Evolutionary conservation across 2,888 invertebrate genomes (phyloP), one percentile per base, ranked within the genome.

Genomic region (Lasioglossum pauxillum): DNA sequence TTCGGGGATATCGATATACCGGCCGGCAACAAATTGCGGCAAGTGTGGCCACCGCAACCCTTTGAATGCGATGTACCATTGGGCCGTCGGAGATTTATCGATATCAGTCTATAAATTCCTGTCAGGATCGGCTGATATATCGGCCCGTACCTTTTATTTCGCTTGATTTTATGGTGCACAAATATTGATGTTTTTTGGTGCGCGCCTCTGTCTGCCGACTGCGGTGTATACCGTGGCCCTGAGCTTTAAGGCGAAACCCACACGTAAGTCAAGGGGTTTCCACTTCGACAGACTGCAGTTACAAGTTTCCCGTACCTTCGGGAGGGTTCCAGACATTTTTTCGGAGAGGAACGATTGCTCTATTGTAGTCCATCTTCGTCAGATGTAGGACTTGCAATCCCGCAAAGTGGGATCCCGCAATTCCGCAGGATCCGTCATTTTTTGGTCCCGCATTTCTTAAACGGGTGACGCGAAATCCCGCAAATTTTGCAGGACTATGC

Each of bases 41-140:
- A 41, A 78, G 31, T 19, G 5, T 27, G n/a, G 23, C 8, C 60
- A 16, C 10, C 5, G 38, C 31, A 69, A 77, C 46, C 53, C 78
- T 72, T 53, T 44, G 53, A 31, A 44, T 46, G 31, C 38, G 38
- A 53, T 44, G 49, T 71, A 72, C 57, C 23, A 44, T 78, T 72
- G 72, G 53, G 41, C 57, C 49, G 31, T 14, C 35, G n/a, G 57
- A 72, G 38, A 72, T 53, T 72, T 57, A 71, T 41, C 44, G 72
- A 49, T 38, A 78, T 27, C 41, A 78, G 69, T 57, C 72, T 72
- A 57, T 78, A 78, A 78, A 72, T 78, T 31, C 71, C 38, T 57
- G 78, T 57, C 53, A 23, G 72, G 41, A 72, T 31, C 27, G 7
- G 19, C 69, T 71, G 35, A 78, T 72, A 78, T 78, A 57, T 57